Conservation (phyloP, 2,888 invertebrate genomes). For the Patella ulyssiponensis region DNA sequence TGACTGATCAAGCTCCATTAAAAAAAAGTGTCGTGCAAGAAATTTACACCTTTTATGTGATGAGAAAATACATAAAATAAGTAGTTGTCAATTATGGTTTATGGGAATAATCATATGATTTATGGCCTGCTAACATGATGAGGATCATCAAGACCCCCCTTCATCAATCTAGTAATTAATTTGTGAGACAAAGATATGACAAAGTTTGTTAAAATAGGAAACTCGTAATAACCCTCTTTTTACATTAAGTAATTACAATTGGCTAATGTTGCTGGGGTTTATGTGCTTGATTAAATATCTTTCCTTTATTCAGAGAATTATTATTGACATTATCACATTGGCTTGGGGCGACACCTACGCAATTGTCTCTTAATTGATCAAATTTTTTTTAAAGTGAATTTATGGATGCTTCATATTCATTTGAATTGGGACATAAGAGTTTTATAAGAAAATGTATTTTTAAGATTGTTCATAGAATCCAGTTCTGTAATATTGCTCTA, state of each 20-base stretch:
- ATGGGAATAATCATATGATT: background rate
- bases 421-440: too few species aligned
- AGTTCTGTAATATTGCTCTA: too few species aligned
- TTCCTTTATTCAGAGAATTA: too few species aligned
- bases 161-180: background rate
- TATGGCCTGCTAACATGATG: background rate
- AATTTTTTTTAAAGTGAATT: too few species aligned
- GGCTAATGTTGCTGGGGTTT: background rate
- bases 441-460: too few species aligned
- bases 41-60: constrained; percentile 6
- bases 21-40: background rate
- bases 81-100: background rate
- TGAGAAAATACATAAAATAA: background rate
- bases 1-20: too few species aligned
- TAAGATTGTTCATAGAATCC: too few species aligned
- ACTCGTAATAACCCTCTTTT: background rate
- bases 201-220: background rate
- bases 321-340: too few species aligned
- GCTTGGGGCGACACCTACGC: too few species aligned
- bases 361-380: too few species aligned
- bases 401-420: too few species aligned
- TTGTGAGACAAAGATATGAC: constrained; percentile 6
- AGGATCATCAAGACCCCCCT: background rate
- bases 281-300: too few species aligned
- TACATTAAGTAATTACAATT: background rate